Conservation (phyloP, 2,113 vertebrate genomes). For the Coregonus clupeaformis region DNA sequence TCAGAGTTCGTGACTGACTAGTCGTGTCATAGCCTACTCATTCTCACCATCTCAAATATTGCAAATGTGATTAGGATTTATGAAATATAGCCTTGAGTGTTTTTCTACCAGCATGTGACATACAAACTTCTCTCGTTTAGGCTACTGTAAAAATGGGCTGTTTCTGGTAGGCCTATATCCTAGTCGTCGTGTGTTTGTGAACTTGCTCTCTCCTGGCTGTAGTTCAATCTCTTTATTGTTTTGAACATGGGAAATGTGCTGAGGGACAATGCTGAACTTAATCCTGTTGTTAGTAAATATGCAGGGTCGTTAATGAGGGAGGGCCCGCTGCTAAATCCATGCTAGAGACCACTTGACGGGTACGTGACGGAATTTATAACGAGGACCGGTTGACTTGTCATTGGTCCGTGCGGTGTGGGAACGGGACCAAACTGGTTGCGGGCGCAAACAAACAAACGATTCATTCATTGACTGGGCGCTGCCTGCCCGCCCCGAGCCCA, state of each 20-base stretch:
- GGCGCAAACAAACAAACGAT: constrained; percentile 63
- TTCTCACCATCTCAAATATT: neutral
- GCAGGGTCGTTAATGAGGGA: constrained; percentile 86
- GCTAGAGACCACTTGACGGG: constrained; percentile 72
- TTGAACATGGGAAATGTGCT: constrained; percentile 7
- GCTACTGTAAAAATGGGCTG: neutral
- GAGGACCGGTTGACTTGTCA: constrained; percentile 60
- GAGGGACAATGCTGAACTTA: constrained; percentile 66
- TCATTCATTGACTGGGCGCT: constrained; percentile 54
- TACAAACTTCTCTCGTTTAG: neutral
- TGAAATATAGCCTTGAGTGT: neutral
- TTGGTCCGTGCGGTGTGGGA: constrained; percentile 81
- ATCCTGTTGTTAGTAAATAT: constrained; percentile 88
- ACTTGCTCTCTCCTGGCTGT: neutral
- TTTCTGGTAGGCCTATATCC: neutral
- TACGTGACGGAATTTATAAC: constrained; percentile 78
- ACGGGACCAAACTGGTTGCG: constrained; percentile 79
- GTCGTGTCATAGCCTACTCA: neutral
- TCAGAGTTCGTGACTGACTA: neutral
- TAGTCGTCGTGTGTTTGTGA: constrained; percentile 6
- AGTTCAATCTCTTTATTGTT: neutral
- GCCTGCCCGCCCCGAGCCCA: constrained; percentile 12
- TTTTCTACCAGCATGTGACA: neutral
- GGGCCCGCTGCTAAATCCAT: constrained; percentile 68
- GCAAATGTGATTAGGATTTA: neutral